Base-by-base conservation (phyloP, 2,888 invertebrate species). In the Plebejus anna region DNA sequence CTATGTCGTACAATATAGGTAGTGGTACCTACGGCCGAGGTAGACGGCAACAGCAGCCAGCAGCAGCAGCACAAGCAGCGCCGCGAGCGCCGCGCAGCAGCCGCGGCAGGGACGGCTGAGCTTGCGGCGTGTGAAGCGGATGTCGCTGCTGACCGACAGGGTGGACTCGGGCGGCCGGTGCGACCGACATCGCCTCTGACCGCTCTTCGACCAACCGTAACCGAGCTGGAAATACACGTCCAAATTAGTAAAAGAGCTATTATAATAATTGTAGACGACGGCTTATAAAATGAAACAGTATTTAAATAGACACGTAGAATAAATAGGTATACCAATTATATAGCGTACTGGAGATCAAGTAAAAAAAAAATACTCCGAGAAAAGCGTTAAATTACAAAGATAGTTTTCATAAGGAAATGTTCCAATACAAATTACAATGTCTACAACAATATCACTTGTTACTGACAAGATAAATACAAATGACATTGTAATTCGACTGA, bases 101-200 rank as follows among this genome's bases (percentile, higher is more conserved):
- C 97, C 97, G 85, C 97, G 96, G 88, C 97, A 97, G 81, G 97
- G 97, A 77, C 97, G 96, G 81, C 97, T 97, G 81, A 97, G 94
- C 90, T 97, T 98, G 84, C 97, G 96, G 76, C 97, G 95, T 22
- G 98, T 98, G 90, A 98, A 98, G 81, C 97, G 95, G 87, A 98
- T 98, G 90, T 98, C 97, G 83, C 97, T 98, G 94, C 97, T 97
- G 81, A 97, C 97, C 0, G 97, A 97, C 83, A 97, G 90, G 78
- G 97, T 97, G 57, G 97, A 97, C 88, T 97, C 97, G 61, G 97
- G 96, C 73, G 92, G 91, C 11, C 91, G 87, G 81, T 91, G 90
- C 75, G 88, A 85, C 79, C 89, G 87, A 80, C 93, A 90, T 32
- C 92, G 86, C 77, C 89, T 87, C 79, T 88, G 87, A 11, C 88